Percentiles rank a stretch among this genome's conserved stretches.
These are phyloP conservation scores for Lophura nycthemera DNA, from an alignment of 2,113 vertebrate genomes.

Conservation along the genomic window DNA sequence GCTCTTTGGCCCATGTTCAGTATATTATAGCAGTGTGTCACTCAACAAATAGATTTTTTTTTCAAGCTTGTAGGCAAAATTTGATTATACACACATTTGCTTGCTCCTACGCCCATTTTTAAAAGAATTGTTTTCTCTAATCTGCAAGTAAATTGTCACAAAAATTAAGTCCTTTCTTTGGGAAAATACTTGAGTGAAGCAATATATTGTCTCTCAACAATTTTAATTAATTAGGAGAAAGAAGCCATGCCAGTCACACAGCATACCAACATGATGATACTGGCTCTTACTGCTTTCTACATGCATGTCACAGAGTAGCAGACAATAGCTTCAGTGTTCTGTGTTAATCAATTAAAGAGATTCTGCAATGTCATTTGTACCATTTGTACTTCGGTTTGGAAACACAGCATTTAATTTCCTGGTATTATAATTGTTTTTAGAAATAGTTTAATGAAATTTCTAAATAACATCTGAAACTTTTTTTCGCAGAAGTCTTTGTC, in stretches of 20 bases:
- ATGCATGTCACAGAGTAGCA: conserved; percentile 21
- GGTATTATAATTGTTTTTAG: conserved; percentile 56
- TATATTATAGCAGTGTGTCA: neutral
- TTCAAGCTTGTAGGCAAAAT: neutral
- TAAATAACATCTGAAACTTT: conserved; percentile 58
- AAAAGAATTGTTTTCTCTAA: conserved; percentile 13
- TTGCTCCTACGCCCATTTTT: neutral
- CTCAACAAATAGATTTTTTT: neutral
- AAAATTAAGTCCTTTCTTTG: conserved; percentile 61
- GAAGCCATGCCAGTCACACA: conserved; percentile 48
- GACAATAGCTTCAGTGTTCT: conserved; percentile 52
- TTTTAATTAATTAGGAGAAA: conserved; percentile 67
- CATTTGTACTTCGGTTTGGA: conserved; percentile 62
- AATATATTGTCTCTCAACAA: conserved; percentile 64
- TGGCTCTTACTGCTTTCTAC: conserved; percentile 58
- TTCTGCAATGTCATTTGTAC: conserved; percentile 49
- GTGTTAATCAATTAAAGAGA: conserved; percentile 51
- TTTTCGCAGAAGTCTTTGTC: conserved; percentile 42
- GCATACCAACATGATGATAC: conserved; percentile 40
- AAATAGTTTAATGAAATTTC: conserved; percentile 42
- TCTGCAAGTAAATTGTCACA: conserved; percentile 57
- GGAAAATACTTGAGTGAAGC: conserved; percentile 57
- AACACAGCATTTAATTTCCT: conserved; percentile 37
- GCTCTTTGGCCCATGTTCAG: neutral
- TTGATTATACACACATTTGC: neutral